These are phyloP conservation scores for Mimas tiliae DNA, from an alignment of 2,888 invertebrate genomes.

Conservation along the genomic window DNA sequence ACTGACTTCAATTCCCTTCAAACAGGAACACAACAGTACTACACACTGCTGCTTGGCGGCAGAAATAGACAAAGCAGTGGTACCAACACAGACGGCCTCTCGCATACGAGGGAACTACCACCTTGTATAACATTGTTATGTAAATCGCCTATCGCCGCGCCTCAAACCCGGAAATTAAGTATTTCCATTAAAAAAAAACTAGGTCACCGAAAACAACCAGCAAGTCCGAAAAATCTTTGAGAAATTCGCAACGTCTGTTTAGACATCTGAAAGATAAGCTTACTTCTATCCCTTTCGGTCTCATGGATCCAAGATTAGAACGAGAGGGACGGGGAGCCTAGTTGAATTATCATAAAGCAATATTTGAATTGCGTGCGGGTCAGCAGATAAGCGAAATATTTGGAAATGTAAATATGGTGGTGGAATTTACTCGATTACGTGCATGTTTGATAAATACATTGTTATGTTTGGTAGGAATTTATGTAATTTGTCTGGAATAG, in stretches of 20 bases:
- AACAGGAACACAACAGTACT: too few relatives aligned
- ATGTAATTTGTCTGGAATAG: too few relatives aligned
- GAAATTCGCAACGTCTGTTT: constrained; percentile 10
- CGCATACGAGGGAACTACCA: too few relatives aligned
- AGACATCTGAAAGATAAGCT: background rate
- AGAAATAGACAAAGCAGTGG: too few relatives aligned
- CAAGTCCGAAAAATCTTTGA: background rate
- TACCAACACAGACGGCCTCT: too few relatives aligned
- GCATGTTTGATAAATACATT: background rate
- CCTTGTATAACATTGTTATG: too few relatives aligned
- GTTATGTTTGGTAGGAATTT: too few relatives aligned
- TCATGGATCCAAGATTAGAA: background rate
- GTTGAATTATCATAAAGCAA: constrained; percentile 7
- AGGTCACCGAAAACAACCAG: background rate
- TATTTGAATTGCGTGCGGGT: constrained; percentile 16
- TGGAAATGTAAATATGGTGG: constrained; percentile 17
- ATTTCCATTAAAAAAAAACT: background rate
- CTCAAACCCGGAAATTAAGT: too few relatives aligned
- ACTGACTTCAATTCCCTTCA: too few relatives aligned
- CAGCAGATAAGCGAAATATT: constrained; percentile 26
- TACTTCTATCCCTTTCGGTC: background rate
- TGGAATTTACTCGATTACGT: constrained; percentile 7
- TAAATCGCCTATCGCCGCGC: too few relatives aligned
- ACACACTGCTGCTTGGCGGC: too few relatives aligned
- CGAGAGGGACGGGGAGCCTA: background rate